phyloP scores from a whole-genome alignment of 2,797 vertebrate species.

The Rhinoraja longicauda region DNA sequence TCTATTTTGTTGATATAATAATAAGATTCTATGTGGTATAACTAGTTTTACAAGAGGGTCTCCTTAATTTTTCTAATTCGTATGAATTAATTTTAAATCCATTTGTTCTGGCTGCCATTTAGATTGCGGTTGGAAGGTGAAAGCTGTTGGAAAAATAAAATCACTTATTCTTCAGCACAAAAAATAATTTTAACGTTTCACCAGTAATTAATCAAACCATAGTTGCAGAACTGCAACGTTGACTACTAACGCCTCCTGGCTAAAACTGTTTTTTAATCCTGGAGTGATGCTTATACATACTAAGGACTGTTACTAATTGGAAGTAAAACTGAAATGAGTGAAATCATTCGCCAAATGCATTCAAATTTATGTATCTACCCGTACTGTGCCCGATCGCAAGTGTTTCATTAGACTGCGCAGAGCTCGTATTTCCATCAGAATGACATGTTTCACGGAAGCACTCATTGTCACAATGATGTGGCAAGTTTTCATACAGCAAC shows the following conservation, averaged over 20 bases:
- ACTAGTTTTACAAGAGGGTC: slow-evolving; percentile 12
- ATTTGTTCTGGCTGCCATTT: slow-evolving; percentile 33
- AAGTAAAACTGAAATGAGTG: background rate
- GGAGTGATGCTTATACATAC: background rate
- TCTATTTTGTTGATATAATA: background rate
- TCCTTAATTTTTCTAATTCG: background rate
- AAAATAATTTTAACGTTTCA: background rate
- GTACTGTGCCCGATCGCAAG: background rate
- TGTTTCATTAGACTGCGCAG: background rate
- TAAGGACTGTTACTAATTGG: background rate
- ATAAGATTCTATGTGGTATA: background rate
- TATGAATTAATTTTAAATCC: slow-evolving; percentile 18
- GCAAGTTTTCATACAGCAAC: background rate
- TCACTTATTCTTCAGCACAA: background rate
- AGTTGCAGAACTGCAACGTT: background rate
- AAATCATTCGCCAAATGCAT: background rate
- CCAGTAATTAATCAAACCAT: slow-evolving; percentile 1
- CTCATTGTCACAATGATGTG: background rate
- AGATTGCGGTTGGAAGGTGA: background rate
- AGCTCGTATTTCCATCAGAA: background rate
- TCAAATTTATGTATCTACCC: background rate
- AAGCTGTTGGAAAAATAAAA: background rate
- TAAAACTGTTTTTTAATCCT: background rate
- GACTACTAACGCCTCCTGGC: background rate
- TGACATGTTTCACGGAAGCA: background rate